A percentile compares a stretch with the other conserved stretches of the same genome.
Evolutionary conservation across 1,140 invertebrate species (phyloP).

Genomic region (Sesamia nonagrioides): DNA sequence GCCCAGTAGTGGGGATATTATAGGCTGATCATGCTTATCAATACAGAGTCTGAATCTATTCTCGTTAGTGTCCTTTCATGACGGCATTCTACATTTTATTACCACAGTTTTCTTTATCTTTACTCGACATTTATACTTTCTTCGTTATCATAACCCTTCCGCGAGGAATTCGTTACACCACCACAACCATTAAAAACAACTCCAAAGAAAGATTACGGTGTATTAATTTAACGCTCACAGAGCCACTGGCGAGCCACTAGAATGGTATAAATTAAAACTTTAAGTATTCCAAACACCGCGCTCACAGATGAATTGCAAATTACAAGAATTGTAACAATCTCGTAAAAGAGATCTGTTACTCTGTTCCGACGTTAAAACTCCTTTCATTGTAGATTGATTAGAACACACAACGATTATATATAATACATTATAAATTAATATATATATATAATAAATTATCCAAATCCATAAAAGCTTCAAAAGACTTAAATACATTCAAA

Average conservation of each 20-base stretch:
- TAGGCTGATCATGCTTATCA: too few relatives aligned
- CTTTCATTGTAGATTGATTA: slow-evolving; percentile 52
- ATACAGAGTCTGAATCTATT: too few relatives aligned
- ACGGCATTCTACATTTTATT: too few relatives aligned
- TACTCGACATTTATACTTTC: not conserved
- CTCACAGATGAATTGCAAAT: slow-evolving; percentile 47
- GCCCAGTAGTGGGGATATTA: too few relatives aligned
- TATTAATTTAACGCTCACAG: slow-evolving; percentile 22
- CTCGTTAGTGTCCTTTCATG: too few relatives aligned
- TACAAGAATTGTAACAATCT: slow-evolving; percentile 48
- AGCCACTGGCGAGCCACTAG: slow-evolving; percentile 30
- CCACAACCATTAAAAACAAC: slow-evolving; percentile 26
- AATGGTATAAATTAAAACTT: slow-evolving; percentile 41
- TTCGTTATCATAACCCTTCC: not conserved
- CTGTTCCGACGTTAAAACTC: slow-evolving; percentile 37
- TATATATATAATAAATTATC: too few relatives aligned
- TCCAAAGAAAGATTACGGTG: slow-evolving; percentile 27
- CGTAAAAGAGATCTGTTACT: slow-evolving; percentile 31
- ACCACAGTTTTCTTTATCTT: too few relatives aligned
- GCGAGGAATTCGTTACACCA: not conserved
- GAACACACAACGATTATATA: slow-evolving; percentile 50
- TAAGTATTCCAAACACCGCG: slow-evolving; percentile 40
- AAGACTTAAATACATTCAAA: too few relatives aligned
- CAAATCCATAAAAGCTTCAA: too few relatives aligned
- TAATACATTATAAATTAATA: too few relatives aligned